A percentile compares a stretch with the other conserved stretches of the same genome.
These are phyloP conservation scores for Allygus modestus DNA, from an alignment of 2,888 invertebrate genomes.

Conservation along the genomic window DNA sequence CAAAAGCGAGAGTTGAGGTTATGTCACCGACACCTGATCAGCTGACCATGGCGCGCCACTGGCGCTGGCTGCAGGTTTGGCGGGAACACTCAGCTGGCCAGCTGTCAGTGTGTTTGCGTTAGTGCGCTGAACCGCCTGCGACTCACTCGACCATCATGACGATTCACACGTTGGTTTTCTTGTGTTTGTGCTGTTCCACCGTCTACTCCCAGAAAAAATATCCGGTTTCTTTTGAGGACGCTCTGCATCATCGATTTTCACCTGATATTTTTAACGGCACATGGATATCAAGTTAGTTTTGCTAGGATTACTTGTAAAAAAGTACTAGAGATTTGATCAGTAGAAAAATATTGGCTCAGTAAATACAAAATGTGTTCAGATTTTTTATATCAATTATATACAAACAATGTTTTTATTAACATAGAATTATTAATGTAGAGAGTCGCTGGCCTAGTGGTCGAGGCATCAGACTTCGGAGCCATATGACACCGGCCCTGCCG, in stretches of 20 bases:
- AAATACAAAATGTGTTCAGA: no score
- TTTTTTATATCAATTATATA: no score
- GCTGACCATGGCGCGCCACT: constrained; percentile 2
- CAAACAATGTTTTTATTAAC: no score
- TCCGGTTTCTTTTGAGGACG: constrained; percentile 50
- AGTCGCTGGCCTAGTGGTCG: no score
- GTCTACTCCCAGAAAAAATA: constrained; percentile 16
- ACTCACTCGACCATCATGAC: not conserved
- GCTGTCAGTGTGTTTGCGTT: constrained; percentile 7
- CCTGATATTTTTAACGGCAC: constrained; percentile 86
- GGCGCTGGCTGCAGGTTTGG: not conserved
- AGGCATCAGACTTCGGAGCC: no score
- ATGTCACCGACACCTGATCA: not conserved
- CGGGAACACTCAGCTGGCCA: not conserved
- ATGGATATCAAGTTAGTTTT: constrained; percentile 86
- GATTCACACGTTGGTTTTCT: not conserved
- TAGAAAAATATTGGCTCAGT: no score
- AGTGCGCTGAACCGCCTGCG: not conserved
- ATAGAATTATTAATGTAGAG: no score
- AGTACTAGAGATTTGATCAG: no score
- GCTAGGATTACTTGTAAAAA: not conserved
- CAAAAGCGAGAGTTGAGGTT: constrained; percentile 3
- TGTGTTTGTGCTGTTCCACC: not conserved
- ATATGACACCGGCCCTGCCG: no score
- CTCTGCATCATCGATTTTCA: constrained; percentile 78